Conservation (phyloP, 1,140 invertebrate genomes). For the Drosophila virilis region DNA sequence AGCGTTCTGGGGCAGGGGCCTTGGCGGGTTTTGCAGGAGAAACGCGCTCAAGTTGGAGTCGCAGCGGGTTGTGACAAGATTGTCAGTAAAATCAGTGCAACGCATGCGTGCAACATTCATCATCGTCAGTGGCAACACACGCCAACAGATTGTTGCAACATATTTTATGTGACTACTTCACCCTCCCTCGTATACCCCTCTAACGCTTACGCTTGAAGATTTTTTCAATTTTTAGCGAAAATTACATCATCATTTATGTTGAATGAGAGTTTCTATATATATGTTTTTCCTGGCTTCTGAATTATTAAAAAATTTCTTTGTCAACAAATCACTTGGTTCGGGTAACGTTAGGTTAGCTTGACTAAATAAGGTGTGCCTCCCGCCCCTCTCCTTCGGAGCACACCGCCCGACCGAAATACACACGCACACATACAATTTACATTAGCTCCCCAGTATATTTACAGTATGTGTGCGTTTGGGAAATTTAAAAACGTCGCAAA, state of each 20-base stretch:
- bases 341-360: slow-evolving; percentile 37
- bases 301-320: slow-evolving; percentile 83
- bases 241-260: slow-evolving; percentile 82
- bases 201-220: slow-evolving; percentile 50
- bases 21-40: neutral
- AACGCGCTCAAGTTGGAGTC: slow-evolving; percentile 5
- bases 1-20: neutral
- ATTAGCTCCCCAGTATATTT: slow-evolving; percentile 56
- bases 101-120: slow-evolving; percentile 80
- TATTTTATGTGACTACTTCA: slow-evolving; percentile 59
- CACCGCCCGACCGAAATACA: neutral
- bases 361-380: slow-evolving; percentile 77
- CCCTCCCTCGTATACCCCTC: neutral
- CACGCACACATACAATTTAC: slow-evolving; percentile 66
- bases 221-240: slow-evolving; percentile 81
- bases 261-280: slow-evolving; percentile 60
- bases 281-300: slow-evolving; percentile 52
- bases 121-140: slow-evolving; percentile 66
- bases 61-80: slow-evolving; percentile 41
- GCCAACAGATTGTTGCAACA: slow-evolving; percentile 78
- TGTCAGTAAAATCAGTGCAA: slow-evolving; percentile 74
- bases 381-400: slow-evolving; percentile 3
- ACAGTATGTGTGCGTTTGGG: slow-evolving; percentile 37
- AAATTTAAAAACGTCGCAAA: slow-evolving; percentile 83
- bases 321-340: slow-evolving; percentile 77